Evolutionary conservation across 1,140 invertebrate genomes (phyloP), one percentile per base, ranked within the genome.

Genomic region (Anthonomus grandis): DNA sequence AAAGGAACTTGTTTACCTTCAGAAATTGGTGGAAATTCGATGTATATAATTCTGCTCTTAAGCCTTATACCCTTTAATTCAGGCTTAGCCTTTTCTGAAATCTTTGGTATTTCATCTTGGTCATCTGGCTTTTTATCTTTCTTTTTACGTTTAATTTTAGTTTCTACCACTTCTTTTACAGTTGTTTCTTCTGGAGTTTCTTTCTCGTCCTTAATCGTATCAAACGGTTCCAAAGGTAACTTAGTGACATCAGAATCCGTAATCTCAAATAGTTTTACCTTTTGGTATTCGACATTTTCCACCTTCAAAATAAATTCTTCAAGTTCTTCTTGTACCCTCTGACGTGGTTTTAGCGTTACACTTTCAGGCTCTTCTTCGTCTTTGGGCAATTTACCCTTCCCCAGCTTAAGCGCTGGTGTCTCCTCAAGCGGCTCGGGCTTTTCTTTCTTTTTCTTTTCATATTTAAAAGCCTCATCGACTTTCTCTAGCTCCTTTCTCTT

Each of bases 41-140:
- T 70, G n/a, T 78, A 79, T 49, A 67, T 78, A 10, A 86, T 82
- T 51, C 79, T 75, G 69, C 84, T 86, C 60, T 83, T 83, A 17
- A 88, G 66, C 17, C 83, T 83, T 72, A 45, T 86, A 71, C 75
- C 84, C 85, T 2, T 83, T 83, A 15, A 86, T 62, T 70, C 76
- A 77, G 74, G 66, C 56, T 59, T 59, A 63, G 85, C 86, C 73
- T 70, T 34, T 71, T 65, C 18, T 18, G 57, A 21, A 37, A 48
- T 62, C 59, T 54, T 57, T 9, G 2, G 83, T 84, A 19, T 86
- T n/a, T n/a, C n/a, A n/a, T n/a, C n/a, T n/a, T n/a, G n/a, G n/a
- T n/a, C n/a, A n/a, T n/a, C n/a, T n/a, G n/a, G n/a, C 60, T 69
- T 77, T 77, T 75, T 67, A 55, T 70, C 79, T 75, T 49, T 78